Base-by-base conservation (phyloP, 2,113 vertebrate species). In the Acrocephalus kingi region DNA sequence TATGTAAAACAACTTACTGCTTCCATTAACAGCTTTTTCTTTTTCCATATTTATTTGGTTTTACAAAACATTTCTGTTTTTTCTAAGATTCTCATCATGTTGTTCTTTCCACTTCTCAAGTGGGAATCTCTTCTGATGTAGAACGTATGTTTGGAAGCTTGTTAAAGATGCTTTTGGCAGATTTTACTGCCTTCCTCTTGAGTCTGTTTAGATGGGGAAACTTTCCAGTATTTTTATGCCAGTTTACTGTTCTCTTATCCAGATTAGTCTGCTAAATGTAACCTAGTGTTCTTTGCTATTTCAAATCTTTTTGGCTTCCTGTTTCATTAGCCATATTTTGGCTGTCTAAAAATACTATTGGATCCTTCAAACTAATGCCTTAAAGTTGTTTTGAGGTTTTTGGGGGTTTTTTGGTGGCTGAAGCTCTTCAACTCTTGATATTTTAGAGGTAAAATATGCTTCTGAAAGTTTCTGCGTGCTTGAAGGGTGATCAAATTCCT, bases 121-220 rank as follows among this genome's bases (percentile, higher is more conserved):
- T 84, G 46, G 92, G 83, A 96, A 94, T 84, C 55, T 96, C 90
- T 95, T 89, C 74, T 96, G 88, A 97, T 96, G 83, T 39, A 56
- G 94, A 97, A 94, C 56, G 46, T 91, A 79, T 96, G 89, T 95
- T 97, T 97, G 93, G 91, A 97, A 72, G 64, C 84, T 79, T 84
- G 61, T 79, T 94, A 89, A 89, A 95, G 85, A 95, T 59, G 66
- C 35, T 77, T 80, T 92, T 92, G 88, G 89, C 86, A 77, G 58
- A 55, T 73, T 95, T 74, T 88, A 51, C 63, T 63, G 67, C 55
- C 79, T 80, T 92, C 67, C 33, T 68, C 73, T 64, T 67, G n/a
- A 89, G 30, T 81, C 96, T 74, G 28, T 83, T 90, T 84, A 89
- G 69, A 82, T 78, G 77, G 43, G 77, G 87, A 94, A 91, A 56